Conservation (phyloP, 2,888 invertebrate genomes). For the Diachrysia chrysitis region DNA sequence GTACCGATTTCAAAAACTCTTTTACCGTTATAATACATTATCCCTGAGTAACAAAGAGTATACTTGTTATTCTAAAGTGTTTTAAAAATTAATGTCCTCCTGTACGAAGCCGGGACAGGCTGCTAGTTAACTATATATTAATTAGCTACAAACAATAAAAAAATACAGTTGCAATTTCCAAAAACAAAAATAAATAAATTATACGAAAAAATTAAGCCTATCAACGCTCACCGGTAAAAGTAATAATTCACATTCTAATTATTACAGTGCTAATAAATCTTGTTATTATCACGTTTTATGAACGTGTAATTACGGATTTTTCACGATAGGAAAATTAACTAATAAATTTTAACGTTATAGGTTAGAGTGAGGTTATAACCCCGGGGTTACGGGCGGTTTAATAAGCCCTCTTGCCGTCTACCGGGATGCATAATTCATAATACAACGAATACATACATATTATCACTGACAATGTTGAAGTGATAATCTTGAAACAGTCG, state of each 20-base stretch:
- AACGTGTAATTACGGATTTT: slow-evolving; percentile 54
- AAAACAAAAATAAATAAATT: too few relatives aligned
- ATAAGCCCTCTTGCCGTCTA: slow-evolving; percentile 44
- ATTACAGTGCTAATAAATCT: slow-evolving; percentile 53
- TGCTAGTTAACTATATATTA: too few relatives aligned
- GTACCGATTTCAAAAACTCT: too few relatives aligned
- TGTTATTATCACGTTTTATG: slow-evolving; percentile 50
- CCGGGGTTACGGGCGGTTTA: slow-evolving; percentile 46
- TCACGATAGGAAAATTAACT: slow-evolving; percentile 52
- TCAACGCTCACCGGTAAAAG: neutral
- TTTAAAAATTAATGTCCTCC: too few relatives aligned
- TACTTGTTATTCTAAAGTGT: too few relatives aligned
- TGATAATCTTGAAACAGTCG: slow-evolving; percentile 38
- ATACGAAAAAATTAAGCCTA: neutral
- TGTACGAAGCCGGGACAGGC: too few relatives aligned
- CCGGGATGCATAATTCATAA: slow-evolving; percentile 59
- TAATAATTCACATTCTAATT: slow-evolving; percentile 34
- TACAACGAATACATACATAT: slow-evolving; percentile 39
- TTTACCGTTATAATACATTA: too few relatives aligned
- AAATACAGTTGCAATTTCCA: too few relatives aligned
- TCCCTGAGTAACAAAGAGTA: too few relatives aligned
- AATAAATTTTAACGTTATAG: slow-evolving; percentile 58
- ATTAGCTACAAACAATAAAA: too few relatives aligned
- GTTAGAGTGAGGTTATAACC: slow-evolving; percentile 42
- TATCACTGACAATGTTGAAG: slow-evolving; percentile 33